phyloP scores from a whole-genome alignment of 1,140 invertebrate genomes.

The Pristionchus pacificus region DNA sequence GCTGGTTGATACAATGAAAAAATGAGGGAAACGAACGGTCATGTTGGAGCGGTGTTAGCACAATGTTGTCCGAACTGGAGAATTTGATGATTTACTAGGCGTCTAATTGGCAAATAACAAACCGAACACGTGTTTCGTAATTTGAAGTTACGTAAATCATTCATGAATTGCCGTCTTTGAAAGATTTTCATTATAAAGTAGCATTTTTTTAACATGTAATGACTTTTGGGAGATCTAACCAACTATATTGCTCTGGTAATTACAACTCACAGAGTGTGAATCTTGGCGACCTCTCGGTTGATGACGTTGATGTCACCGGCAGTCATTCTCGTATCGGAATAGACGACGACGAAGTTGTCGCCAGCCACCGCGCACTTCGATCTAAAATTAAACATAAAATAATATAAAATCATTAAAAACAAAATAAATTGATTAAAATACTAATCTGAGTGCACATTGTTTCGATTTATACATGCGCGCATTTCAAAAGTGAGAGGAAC shows the following conservation, averaged over 20 bases:
- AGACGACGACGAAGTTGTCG: conserved; percentile 79
- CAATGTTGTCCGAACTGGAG: conserved; percentile 62
- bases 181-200: too few species aligned
- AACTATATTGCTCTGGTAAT: too few species aligned
- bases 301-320: conserved; percentile 78
- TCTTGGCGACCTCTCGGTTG: conserved; percentile 73
- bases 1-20: too few species aligned
- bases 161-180: too few species aligned
- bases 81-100: neutral
- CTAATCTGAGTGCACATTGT: conserved; percentile 11
- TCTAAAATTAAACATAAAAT: conserved; percentile 52
- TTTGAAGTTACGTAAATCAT: too few species aligned
- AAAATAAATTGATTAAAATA: too few species aligned
- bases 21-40: conserved; percentile 65
- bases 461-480: neutral
- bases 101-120: neutral
- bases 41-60: conserved; percentile 89
- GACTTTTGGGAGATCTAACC: too few species aligned
- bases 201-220: too few species aligned
- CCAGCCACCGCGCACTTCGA: conserved; percentile 78
- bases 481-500: neutral
- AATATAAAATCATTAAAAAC: neutral
- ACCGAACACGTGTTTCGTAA: too few species aligned
- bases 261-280: conserved; percentile 60
- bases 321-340: conserved; percentile 86